A percentile compares a stretch with the other conserved stretches of the same genome.
Evolutionary conservation across 2,888 invertebrate genomes (phyloP).

Genomic region (Hirtodrosophila cameraria): DNA sequence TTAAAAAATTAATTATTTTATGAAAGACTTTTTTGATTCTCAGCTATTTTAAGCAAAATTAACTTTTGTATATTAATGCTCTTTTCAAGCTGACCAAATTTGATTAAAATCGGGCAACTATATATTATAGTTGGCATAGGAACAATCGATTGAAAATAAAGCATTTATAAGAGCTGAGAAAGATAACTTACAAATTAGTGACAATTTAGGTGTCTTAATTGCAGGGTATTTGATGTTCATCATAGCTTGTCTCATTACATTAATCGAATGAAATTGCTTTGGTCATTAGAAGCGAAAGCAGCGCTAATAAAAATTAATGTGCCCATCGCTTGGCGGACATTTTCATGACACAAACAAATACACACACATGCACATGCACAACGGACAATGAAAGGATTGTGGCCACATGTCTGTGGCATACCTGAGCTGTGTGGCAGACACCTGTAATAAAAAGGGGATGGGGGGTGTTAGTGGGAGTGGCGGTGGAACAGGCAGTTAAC

Average conservation of each 20-base stretch:
- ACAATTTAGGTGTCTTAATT: background rate
- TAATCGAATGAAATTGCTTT: conserved; percentile 30
- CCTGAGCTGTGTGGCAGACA: conserved; percentile 7
- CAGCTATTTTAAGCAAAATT: too few relatives aligned
- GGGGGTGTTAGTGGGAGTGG: background rate
- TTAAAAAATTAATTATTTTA: too few relatives aligned
- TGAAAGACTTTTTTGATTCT: too few relatives aligned
- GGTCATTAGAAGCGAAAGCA: conserved; percentile 44
- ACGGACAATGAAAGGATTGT: conserved; percentile 13
- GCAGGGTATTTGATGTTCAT: background rate
- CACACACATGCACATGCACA: conserved; percentile 1
- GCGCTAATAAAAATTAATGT: conserved; percentile 61
- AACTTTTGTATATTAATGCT: too few relatives aligned
- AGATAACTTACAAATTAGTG: too few relatives aligned
- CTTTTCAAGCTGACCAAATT: too few relatives aligned
- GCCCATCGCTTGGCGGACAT: conserved; percentile 26
- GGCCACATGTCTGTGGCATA: conserved; percentile 45
- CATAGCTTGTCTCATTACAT: background rate
- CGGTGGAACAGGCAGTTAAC: conserved; percentile 14
- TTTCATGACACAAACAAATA: conserved; percentile 12
- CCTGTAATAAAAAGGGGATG: background rate
- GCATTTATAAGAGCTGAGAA: too few relatives aligned
- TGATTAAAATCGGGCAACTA: too few relatives aligned
- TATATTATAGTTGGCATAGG: too few relatives aligned
- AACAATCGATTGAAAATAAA: too few relatives aligned